phyloP scores from a whole-genome alignment of 2,113 vertebrate species.

The Chionis minor region DNA sequence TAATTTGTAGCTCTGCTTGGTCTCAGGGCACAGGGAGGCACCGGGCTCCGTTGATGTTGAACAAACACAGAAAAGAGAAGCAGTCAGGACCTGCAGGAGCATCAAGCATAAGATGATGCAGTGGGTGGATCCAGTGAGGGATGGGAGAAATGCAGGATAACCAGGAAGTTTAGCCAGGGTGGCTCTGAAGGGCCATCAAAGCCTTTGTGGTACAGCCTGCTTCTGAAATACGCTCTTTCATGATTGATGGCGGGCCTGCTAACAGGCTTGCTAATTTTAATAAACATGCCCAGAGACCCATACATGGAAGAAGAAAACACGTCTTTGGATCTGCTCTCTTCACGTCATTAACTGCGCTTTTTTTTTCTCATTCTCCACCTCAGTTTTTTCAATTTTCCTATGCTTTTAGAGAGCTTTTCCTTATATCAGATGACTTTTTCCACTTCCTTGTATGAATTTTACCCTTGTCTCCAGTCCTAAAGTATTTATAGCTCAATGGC shows the following conservation, averaged over 20 bases:
- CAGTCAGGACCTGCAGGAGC: background rate
- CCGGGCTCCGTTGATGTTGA: background rate
- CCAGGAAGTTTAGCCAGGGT: background rate
- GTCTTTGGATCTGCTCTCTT: background rate
- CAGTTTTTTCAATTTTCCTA: background rate
- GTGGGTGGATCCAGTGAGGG: fast-evolving
- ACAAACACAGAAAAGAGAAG: background rate
- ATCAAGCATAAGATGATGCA: fast-evolving
- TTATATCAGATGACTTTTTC: constrained; percentile 2
- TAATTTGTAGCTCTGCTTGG: background rate
- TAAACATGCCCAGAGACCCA: background rate
- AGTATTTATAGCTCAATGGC: constrained; percentile 60
- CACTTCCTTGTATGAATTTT: constrained; percentile 32
- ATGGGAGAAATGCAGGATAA: background rate
- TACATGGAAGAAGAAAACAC: background rate
- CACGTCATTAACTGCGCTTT: background rate
- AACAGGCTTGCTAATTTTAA: background rate
- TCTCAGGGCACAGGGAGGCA: background rate
- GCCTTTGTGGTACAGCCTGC: background rate
- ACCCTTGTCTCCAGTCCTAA: constrained; percentile 20
- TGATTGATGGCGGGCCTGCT: background rate
- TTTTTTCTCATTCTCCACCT: background rate
- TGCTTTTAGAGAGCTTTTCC: background rate
- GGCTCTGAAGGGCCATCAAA: background rate
- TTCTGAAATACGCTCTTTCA: background rate